Conservation (phyloP, 2,113 vertebrate genomes). For the Sprattus sprattus region DNA sequence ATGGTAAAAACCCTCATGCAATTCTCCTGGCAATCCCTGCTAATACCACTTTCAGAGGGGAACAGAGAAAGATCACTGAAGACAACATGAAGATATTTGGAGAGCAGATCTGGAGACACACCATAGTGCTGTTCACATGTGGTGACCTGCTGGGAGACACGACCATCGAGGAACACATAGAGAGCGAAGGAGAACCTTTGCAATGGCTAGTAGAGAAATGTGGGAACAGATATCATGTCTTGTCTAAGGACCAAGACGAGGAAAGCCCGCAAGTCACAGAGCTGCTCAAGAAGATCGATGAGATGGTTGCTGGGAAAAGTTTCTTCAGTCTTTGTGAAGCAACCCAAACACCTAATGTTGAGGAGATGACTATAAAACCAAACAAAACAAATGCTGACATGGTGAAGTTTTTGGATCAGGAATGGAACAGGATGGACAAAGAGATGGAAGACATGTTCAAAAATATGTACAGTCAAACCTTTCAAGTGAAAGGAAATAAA, state of each 20-base stretch:
- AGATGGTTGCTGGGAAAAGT: slow-evolving; percentile 30
- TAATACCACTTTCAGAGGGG: too few species aligned
- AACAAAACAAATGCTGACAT: neutral
- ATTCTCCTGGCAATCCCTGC: too few species aligned
- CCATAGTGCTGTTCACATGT: slow-evolving; percentile 26
- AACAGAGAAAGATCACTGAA: too few species aligned
- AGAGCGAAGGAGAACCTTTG: neutral
- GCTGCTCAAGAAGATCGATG: slow-evolving; percentile 28
- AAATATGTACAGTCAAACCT: neutral
- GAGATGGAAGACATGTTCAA: neutral
- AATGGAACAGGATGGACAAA: neutral
- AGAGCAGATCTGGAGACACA: slow-evolving; percentile 1
- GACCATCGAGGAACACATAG: slow-evolving; percentile 13
- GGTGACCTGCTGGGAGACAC: neutral
- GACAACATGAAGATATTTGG: slow-evolving; percentile 25
- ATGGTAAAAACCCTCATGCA: too few species aligned
- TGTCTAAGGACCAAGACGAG: neutral
- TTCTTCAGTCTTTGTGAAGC: neutral
- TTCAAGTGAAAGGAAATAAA: neutral
- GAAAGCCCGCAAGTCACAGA: slow-evolving; percentile 9
- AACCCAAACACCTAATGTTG: neutral
- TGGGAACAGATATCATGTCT: slow-evolving; percentile 33
- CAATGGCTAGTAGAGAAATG: slow-evolving; percentile 19
- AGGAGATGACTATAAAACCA: neutral
- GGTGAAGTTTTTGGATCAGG: neutral